Conservation (phyloP, 1,140 invertebrate species). For the Magallana ariakensis region DNA sequence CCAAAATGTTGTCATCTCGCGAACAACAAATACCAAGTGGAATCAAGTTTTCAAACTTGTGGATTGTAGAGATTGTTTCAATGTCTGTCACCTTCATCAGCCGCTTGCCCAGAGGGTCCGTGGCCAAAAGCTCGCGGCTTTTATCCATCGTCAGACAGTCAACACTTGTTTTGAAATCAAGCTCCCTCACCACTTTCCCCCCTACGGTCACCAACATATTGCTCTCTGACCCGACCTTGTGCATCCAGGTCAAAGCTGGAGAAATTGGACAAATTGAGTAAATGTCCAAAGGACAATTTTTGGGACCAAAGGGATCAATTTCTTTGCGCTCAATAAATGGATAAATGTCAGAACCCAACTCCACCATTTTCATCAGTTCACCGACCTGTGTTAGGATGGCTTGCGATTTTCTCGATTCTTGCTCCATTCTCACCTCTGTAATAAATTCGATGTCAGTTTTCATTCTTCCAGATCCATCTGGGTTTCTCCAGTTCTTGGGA, state of each 20-base stretch:
- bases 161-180: conserved; percentile 21
- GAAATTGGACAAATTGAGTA: conserved; percentile 15
- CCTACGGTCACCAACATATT: neutral
- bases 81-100: conserved; percentile 11
- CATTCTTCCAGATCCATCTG: neutral
- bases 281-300: conserved; percentile 27
- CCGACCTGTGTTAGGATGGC: neutral
- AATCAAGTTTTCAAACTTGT: conserved; percentile 10
- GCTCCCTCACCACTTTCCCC: conserved; percentile 16
- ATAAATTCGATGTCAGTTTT: conserved; percentile 9
- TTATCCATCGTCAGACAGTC: conserved; percentile 17
- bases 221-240: conserved; percentile 10
- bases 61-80: neutral
- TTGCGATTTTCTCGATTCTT: neutral
- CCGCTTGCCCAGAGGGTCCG: conserved; percentile 24
- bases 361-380: conserved; percentile 19
- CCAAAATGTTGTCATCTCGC: neutral
- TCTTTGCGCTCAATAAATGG: conserved; percentile 20
- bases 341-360: conserved; percentile 6
- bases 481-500: neutral
- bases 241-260: conserved; percentile 29
- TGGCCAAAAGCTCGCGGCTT: neutral
- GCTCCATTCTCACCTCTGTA: neutral
- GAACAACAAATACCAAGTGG: conserved; percentile 23
- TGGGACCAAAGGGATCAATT: neutral